Base-by-base conservation (phyloP, 2,888 invertebrate genomes). In the Epirrhoe alternata region DNA sequence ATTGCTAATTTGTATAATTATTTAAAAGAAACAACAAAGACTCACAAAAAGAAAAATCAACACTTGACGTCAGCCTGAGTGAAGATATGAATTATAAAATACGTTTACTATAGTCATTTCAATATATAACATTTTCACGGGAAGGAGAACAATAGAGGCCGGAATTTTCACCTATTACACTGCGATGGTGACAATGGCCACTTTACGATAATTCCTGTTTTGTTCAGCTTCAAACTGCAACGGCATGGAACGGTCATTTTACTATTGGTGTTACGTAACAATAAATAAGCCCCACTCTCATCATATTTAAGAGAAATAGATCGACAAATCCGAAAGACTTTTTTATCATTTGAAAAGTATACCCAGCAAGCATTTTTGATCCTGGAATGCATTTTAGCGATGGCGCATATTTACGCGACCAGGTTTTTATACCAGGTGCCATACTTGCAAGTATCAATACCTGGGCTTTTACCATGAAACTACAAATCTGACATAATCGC, bases 181-280 rank as follows among this genome's bases (percentile, higher is more conserved):
- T 72, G 65, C 62, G 74, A 66, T 66, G 75, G 72, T 76, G 78
- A 86, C 85, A 87, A 86, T 85, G 74, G 74, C 65, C 77, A 77
- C 74, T 82, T 77, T 72, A 76, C 74, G 78, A 76, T 83, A 77
- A 84, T 82, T 80, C 78, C 78, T 82, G 75, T 80, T 72, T 24
- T 77, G 77, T 79, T 77, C 72, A 73, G 72, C 77, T 79, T 55
- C 47, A 77, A 78, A 76, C 73, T 58, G 66, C 70, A 77, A 52
- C 63, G 74, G 66, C 77, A 82, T 77, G 73, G 81, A 69, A 71
- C 73, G 83, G 78, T 77, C 61, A 53, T 57, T 66, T 69, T 54
- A 53, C 52, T 59, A 64, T 55, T 12, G 56, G 47, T 54, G 33
- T 60, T 66, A 59, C 42, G 59, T 57, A 38, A 61, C 61, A 61